Evolutionary conservation across 2,113 vertebrate genomes (phyloP), one percentile per base, ranked within the genome.

Genomic region (Casuarius casuarius): DNA sequence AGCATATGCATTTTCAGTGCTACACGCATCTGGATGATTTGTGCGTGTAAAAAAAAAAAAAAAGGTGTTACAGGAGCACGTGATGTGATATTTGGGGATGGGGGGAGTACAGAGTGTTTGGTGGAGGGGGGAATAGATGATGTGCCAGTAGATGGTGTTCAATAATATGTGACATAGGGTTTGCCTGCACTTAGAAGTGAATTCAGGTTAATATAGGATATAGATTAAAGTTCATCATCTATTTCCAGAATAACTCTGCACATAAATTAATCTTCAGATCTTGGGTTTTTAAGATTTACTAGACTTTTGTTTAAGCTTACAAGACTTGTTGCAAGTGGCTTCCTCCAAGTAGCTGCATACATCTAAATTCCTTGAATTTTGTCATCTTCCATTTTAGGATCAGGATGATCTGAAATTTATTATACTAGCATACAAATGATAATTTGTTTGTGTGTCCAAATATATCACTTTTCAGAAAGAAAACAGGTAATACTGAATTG

Each of bases 141-240:
- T 71, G 31, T 4, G 1, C 61, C 26, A 31, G 10, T 44, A 67
- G 15, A 20, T 25, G 25, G 17, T 52, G n/a, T 38, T 84, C 31
- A 68, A 0, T 42, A 51, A 18, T 65, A 49, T 0, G 0, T 72
- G 48, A 33, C 16, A 13, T 46, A 61, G n/a, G 28, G 35, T 42
- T 86, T 75, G 31, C 10, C 28, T 75, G 28, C 65, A 22, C 62
- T 65, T 72, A 18, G 38, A 82, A 51, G 15, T 61, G 4, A 72
- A 62, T 75, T 87, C 29, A 87, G 28, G 19, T 82, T 52, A 72
- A 25, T 87, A 13, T 38, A 38, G 62, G 22, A 38, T 14, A 22
- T 23, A 70, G 19, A 52, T 26, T 84, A 26, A 82, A 61, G 48
- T 56, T 87, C 12, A 0, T 44, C 1, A 21, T 78, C 46, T 89